These are phyloP conservation scores for Macrosiphum euphorbiae DNA, from an alignment of 2,888 invertebrate genomes.

Conservation along the genomic window DNA sequence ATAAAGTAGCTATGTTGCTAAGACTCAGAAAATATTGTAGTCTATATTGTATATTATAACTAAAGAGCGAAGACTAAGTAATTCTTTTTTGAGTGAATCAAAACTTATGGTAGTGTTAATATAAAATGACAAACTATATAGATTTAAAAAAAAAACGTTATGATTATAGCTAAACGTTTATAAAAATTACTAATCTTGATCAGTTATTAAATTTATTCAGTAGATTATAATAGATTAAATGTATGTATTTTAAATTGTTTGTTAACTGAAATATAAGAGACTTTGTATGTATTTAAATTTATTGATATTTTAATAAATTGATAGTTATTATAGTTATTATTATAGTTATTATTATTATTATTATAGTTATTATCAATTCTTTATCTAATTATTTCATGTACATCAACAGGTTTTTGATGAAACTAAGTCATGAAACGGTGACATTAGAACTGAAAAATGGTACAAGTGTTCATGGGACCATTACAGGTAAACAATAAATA, in stretches of 20 bases:
- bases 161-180: background rate
- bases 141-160: background rate
- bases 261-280: background rate
- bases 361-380: too few relatives aligned
- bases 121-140: background rate
- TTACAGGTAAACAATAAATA: constrained; percentile 76
- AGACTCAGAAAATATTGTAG: background rate
- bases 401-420: constrained; percentile 91
- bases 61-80: background rate
- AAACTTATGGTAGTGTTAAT: background rate
- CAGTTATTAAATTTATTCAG: background rate
- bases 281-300: background rate
- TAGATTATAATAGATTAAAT: background rate
- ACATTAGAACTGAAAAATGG: constrained; percentile 99
- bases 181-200: background rate
- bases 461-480: constrained; percentile 96
- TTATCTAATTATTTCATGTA: background rate
- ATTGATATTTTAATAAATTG: too few relatives aligned
- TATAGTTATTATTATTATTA: too few relatives aligned
- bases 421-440: constrained; percentile 98
- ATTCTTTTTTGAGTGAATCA: background rate
- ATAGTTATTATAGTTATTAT: too few relatives aligned
- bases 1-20: background rate
- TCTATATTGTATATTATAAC: background rate
- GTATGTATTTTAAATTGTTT: background rate